Conservation (phyloP, 2,888 invertebrate genomes). For the Chymomyza caudatula region DNA sequence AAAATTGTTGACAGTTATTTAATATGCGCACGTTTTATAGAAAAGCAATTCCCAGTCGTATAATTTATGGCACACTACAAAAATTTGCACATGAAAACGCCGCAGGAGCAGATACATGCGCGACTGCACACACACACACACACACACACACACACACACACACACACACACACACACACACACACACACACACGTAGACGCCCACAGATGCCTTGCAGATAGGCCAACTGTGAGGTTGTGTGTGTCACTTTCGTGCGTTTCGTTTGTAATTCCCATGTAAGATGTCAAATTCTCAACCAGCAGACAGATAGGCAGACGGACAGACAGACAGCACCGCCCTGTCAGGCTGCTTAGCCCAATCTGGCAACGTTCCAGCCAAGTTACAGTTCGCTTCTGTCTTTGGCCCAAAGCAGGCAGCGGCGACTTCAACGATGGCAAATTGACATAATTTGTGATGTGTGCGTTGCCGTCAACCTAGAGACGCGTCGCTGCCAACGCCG, state of each 20-base stretch:
- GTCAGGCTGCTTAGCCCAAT: background rate
- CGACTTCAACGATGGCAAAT: slow-evolving; percentile 33
- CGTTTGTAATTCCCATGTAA: slow-evolving; percentile 72
- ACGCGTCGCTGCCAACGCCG: background rate
- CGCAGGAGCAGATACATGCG: slow-evolving; percentile 19
- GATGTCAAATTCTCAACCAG: slow-evolving; percentile 64
- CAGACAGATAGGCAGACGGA: slow-evolving; percentile 22
- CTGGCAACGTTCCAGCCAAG: background rate
- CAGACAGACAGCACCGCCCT: background rate
- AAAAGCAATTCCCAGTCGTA: slow-evolving; percentile 72
- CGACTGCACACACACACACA: slow-evolving; percentile 27
- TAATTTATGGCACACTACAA: slow-evolving; percentile 73
- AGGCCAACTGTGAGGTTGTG: slow-evolving; percentile 7
- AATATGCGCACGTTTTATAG: slow-evolving; percentile 73
- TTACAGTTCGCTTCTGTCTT: slow-evolving; percentile 33
- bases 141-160: slow-evolving; percentile 22
- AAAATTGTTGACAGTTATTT: slow-evolving; percentile 71
- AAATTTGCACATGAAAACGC: slow-evolving; percentile 67
- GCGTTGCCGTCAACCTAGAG: slow-evolving; percentile 26
- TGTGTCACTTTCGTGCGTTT: slow-evolving; percentile 63
- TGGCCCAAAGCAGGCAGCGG: slow-evolving; percentile 29
- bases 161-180: slow-evolving; percentile 5
- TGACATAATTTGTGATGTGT: slow-evolving; percentile 68
- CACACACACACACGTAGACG: slow-evolving; percentile 7
- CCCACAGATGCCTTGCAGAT: background rate